Percentiles rank a stretch among this genome's conserved stretches.
These are phyloP conservation scores for Branchipolynoe longqiensis DNA, from an alignment of 2,888 invertebrate genomes.

Conservation along the genomic window DNA sequence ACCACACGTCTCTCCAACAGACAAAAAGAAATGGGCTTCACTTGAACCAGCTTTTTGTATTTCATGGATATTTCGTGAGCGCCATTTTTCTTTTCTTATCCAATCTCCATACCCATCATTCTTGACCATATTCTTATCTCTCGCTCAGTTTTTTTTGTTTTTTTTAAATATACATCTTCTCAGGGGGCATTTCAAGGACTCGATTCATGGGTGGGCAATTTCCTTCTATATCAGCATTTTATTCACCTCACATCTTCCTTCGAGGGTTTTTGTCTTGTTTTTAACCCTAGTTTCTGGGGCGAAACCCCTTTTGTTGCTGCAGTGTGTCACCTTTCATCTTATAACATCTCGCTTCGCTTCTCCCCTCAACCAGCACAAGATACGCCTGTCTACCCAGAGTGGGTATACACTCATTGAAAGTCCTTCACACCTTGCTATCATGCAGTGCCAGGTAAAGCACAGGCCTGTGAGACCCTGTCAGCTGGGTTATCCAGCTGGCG, in stretches of 20 bases:
- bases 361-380: no score
- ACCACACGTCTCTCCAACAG: no score
- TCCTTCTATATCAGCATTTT: conserved; percentile 4
- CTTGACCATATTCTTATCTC: conserved; percentile 10
- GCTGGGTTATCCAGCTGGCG: no score
- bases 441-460: no score
- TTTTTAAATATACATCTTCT: no score
- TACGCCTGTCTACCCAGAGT: no score
- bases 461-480: no score
- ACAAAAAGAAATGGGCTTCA: conserved; percentile 28
- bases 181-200: conserved; percentile 10
- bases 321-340: conserved; percentile 19
- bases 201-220: conserved; percentile 16
- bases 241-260: conserved; percentile 31
- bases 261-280: conserved; percentile 22
- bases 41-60: conserved; percentile 24
- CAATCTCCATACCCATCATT: conserved; percentile 29
- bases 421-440: no score
- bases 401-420: no score
- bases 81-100: conserved; percentile 54
- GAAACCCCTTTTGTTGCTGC: conserved; percentile 18
- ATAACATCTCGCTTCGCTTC: neutral
- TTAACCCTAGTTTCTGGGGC: conserved; percentile 44
- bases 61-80: conserved; percentile 44
- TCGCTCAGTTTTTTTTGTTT: no score